A percentile compares a stretch with the other conserved stretches of the same genome.
These are phyloP conservation scores for Apogon talboti DNA, from an alignment of 2,797 vertebrate species.

Conservation along the genomic window DNA sequence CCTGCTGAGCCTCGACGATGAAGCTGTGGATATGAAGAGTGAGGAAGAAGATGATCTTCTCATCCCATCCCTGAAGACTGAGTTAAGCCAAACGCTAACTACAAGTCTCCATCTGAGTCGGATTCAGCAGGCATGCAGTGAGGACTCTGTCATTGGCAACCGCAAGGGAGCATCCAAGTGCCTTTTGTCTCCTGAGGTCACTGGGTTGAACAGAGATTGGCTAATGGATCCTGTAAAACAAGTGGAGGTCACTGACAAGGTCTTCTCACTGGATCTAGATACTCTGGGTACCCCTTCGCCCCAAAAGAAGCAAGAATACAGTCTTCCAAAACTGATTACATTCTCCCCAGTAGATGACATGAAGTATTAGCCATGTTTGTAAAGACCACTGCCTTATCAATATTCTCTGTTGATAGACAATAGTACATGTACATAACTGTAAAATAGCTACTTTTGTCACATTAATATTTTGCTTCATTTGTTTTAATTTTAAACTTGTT, in stretches of 20 bases:
- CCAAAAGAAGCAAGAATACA: slow-evolving; percentile 58
- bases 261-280: slow-evolving; percentile 83
- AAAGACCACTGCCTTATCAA: background rate
- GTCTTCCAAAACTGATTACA: slow-evolving; percentile 77
- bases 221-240: slow-evolving; percentile 20
- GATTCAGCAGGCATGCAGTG: slow-evolving; percentile 2
- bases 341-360: slow-evolving; percentile 82
- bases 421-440: slow-evolving; percentile 39
- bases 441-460: slow-evolving; percentile 25
- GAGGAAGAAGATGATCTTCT: slow-evolving; percentile 49
- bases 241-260: slow-evolving; percentile 39
- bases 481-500: slow-evolving; percentile 38
- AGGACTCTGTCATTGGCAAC: slow-evolving; percentile 32
- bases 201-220: slow-evolving; percentile 45
- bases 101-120: background rate
- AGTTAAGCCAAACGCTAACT: background rate
- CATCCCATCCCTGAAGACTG: slow-evolving; percentile 38
- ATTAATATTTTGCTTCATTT: background rate
- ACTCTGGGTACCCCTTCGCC: slow-evolving; percentile 64
- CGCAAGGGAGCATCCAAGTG: slow-evolving; percentile 24
- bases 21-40: slow-evolving; percentile 28
- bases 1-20: slow-evolving; percentile 66
- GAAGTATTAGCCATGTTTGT: slow-evolving; percentile 46
- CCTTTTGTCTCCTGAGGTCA: background rate
- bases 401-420: background rate